Evolutionary conservation across 2,113 vertebrate species (phyloP), one percentile per base, ranked within the genome.

Genomic region (Choloepus hoffmanni): DNA sequence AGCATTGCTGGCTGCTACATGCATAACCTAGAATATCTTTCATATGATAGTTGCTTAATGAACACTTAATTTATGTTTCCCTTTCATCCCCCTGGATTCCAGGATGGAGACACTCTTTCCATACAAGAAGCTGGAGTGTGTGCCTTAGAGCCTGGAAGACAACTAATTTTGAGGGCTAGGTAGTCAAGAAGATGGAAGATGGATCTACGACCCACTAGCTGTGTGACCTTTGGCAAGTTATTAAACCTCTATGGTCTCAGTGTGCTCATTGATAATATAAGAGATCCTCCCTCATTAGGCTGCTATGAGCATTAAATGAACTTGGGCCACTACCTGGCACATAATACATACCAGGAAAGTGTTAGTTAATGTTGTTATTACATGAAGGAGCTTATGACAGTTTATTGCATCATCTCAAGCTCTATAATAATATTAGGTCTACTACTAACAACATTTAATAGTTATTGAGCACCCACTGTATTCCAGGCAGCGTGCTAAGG

Each of bases 1-100:
- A 7, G 5, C n/a, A 3, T 11, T 0, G 14, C 48, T 6, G 14
- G 67, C 7, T 24, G 14, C 2, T 1, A 7, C n/a, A 0, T 1
- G 3, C 4, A 9, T 8, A 5, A 9, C 1, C 3, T 2, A 4
- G 26, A 53, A 24, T 30, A 18, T 21, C 0, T 1, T 23, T 11
- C 36, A 23, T 0, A 4, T 0, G 9, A 18, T 5, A 26, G 83
- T 12, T 0, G 10, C n/a, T 8, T 11, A 0, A 14, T n/a, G 50
- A 70, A 26, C 12, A 16, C 30, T 2, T 24, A 4, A 28, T 12
- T 2, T 11, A 5, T 4, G 1, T 2, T 4, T 10, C 9, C 65
- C 30, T 67, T 33, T 30, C 14, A 67, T 33, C 30, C 65, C 65
- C 65, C 65, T 67, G 65, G 30, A 67, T 67, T 67, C 65, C 30